phyloP scores from a whole-genome alignment of 1,140 invertebrate species.

The Arion vulgaris region DNA sequence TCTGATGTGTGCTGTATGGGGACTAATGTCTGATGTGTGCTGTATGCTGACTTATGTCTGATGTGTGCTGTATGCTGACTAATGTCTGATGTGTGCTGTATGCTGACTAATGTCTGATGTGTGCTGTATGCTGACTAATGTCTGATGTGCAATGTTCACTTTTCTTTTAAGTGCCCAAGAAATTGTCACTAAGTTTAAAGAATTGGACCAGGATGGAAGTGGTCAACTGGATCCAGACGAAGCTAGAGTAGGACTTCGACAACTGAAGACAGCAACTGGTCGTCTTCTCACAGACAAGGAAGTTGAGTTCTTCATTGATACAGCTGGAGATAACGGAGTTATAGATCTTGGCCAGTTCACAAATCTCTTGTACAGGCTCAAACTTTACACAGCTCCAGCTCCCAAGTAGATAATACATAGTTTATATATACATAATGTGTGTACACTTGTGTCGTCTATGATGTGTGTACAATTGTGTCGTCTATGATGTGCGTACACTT shows the following conservation, averaged over 20 bases:
- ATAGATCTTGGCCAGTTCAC: slow-evolving; percentile 65
- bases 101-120: too few species aligned
- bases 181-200: slow-evolving; percentile 61
- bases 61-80: too few species aligned
- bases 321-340: slow-evolving; percentile 57
- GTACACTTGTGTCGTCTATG: too few species aligned
- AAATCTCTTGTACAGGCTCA: slow-evolving; percentile 59
- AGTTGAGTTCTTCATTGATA: slow-evolving; percentile 66
- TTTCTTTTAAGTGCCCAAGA: slow-evolving; percentile 59
- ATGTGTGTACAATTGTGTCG: too few species aligned
- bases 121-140: too few species aligned
- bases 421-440: not conserved
- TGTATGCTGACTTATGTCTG: too few species aligned
- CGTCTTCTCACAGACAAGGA: slow-evolving; percentile 60
- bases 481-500: too few species aligned
- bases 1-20: too few species aligned
- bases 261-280: slow-evolving; percentile 61
- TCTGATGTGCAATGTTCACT: too few species aligned
- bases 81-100: too few species aligned
- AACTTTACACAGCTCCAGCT: slow-evolving; percentile 60
- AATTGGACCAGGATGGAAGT: slow-evolving; percentile 63
- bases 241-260: slow-evolving; percentile 56
- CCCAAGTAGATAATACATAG: slow-evolving; percentile 37
- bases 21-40: too few species aligned
- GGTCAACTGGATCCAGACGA: slow-evolving; percentile 62